Conservation (phyloP, 1,140 invertebrate species). For the Euwallacea fornicatus region DNA sequence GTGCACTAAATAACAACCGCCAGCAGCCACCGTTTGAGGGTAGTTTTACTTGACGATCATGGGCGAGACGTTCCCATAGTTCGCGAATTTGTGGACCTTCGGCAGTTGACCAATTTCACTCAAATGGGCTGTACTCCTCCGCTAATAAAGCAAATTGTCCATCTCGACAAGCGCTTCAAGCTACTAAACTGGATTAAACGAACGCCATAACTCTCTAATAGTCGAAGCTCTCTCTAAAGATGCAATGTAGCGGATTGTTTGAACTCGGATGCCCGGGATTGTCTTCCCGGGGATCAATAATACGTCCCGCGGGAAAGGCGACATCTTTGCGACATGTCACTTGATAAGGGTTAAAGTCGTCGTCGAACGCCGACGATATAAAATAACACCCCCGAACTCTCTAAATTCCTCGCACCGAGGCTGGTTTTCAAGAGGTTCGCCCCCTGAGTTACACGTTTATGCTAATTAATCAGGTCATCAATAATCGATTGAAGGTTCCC, state of each 20-base stretch:
- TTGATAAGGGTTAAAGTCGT: slow-evolving; percentile 58
- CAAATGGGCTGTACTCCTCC: too few species aligned
- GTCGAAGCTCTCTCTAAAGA: slow-evolving; percentile 19
- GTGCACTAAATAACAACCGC: too few species aligned
- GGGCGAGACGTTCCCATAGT: too few species aligned
- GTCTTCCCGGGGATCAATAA: slow-evolving; percentile 41
- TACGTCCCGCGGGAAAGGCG: slow-evolving; percentile 42
- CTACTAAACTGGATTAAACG: neutral
- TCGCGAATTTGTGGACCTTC: too few species aligned
- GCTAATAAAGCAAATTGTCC: too few species aligned
- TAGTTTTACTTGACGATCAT: too few species aligned
- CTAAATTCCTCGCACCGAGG: too few species aligned
- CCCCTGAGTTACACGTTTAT: too few species aligned
- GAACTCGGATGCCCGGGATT: slow-evolving; percentile 32
- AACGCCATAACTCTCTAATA: slow-evolving; percentile 13
- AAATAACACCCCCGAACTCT: slow-evolving; percentile 16
- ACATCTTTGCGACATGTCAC: slow-evolving; percentile 48
- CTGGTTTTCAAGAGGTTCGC: too few species aligned
- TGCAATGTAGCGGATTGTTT: slow-evolving; percentile 37
- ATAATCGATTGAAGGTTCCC: neutral
- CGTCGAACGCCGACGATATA: slow-evolving; percentile 23
- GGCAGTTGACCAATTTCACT: too few species aligned
- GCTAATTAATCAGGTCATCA: neutral
- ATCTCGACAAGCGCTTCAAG: too few species aligned
- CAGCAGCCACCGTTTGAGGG: too few species aligned